These are phyloP conservation scores for Neomorphus geoffroyi DNA, from an alignment of 2,797 vertebrate species.

Conservation along the genomic window DNA sequence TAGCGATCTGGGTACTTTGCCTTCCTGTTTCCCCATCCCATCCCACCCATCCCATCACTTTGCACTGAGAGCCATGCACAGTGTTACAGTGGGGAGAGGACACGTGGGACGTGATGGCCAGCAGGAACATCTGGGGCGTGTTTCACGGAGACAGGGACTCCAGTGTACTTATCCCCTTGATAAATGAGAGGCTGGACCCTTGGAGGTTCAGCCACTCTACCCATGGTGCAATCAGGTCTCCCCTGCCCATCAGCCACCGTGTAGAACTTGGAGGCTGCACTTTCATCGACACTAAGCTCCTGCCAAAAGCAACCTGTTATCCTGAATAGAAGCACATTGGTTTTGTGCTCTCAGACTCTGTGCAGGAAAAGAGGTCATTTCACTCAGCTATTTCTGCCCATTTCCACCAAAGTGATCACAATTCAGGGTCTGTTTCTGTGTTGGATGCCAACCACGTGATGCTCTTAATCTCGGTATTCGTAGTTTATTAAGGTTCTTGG, in stretches of 20 bases:
- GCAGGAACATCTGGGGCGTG: not conserved
- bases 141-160: not conserved
- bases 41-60: not conserved
- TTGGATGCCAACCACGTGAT: constrained; percentile 18
- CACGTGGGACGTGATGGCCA: not conserved
- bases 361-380: not conserved
- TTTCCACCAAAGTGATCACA: not conserved
- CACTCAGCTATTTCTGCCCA: not conserved
- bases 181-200: not conserved
- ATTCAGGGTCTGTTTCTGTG: constrained; percentile 27
- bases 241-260: not conserved
- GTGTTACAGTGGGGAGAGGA: not conserved
- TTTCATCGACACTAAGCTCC: not conserved
- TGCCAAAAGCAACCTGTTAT: not conserved
- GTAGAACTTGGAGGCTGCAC: not conserved
- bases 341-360: not conserved
- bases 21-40: not conserved
- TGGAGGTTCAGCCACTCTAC: not conserved
- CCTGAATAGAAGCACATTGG: not conserved
- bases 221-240: not conserved
- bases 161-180: rapidly evolving
- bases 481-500: constrained; percentile 61
- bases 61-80: rapidly evolving
- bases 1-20: not conserved
- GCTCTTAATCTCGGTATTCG: constrained; percentile 49